Percentiles rank a stretch among this genome's conserved stretches.
phyloP scores from a whole-genome alignment of 2,888 invertebrate species.

The Drosophila diplacantha region DNA sequence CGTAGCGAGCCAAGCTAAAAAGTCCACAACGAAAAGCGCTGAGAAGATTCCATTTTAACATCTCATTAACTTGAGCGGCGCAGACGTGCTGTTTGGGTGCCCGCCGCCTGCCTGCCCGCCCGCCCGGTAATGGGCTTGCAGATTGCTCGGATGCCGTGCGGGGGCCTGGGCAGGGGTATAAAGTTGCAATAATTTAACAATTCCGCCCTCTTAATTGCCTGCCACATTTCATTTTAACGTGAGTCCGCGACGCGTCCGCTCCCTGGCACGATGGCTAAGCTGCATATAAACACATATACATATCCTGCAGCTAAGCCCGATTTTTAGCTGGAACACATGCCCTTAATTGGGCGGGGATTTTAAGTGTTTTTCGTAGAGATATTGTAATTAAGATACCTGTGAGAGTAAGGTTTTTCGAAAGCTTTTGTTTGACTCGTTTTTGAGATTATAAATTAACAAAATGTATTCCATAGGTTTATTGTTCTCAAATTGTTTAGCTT shows the following conservation, averaged over 20 bases:
- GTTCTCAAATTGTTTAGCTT: too few species aligned
- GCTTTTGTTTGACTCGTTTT: too few species aligned
- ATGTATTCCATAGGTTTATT: too few species aligned
- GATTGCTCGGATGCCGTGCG: slow-evolving; percentile 5
- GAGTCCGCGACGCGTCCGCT: slow-evolving; percentile 9
- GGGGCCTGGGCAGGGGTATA: slow-evolving; percentile 40
- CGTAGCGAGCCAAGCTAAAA: slow-evolving; percentile 23
- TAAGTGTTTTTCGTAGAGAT: background rate
- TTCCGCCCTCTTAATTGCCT: slow-evolving; percentile 77
- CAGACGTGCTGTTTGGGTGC: slow-evolving; percentile 41
- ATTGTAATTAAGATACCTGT: background rate
- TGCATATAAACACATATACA: slow-evolving; percentile 4
- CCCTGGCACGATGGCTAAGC: background rate
- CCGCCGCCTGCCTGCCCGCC: slow-evolving; percentile 2
- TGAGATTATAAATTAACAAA: too few species aligned
- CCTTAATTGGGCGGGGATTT: background rate
- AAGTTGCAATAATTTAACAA: slow-evolving; percentile 76
- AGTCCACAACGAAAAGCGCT: slow-evolving; percentile 30
- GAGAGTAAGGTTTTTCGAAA: background rate
- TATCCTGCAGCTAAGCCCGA: slow-evolving; percentile 12
- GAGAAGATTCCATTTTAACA: slow-evolving; percentile 74
- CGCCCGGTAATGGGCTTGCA: slow-evolving; percentile 17
- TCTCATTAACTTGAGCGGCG: slow-evolving; percentile 74
- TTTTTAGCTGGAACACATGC: slow-evolving; percentile 3
- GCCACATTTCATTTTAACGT: slow-evolving; percentile 76